A percentile compares a stretch with the other conserved stretches of the same genome.
phyloP scores from a whole-genome alignment of 2,888 invertebrate genomes.

The Tromatobia lineatoria region DNA sequence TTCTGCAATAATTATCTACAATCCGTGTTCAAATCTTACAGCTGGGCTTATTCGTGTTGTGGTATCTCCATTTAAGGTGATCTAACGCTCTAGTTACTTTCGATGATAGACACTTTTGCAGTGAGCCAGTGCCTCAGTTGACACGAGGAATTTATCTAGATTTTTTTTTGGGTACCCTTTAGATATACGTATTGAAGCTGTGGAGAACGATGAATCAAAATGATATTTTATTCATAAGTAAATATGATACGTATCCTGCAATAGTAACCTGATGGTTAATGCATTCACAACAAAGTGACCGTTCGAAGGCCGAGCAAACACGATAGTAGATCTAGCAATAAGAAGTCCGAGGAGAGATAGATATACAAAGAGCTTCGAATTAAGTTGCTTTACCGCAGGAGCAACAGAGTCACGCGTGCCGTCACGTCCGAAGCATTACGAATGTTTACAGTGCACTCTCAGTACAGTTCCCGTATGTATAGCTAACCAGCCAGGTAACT shows the following conservation, averaged over 20 bases:
- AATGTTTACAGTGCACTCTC: slow-evolving; percentile 55
- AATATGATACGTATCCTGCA: neutral
- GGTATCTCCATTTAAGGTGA: neutral
- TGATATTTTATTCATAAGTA: slow-evolving; percentile 9
- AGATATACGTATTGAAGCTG: neutral
- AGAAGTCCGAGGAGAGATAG: neutral
- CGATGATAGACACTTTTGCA: slow-evolving; percentile 34
- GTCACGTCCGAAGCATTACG: slow-evolving; percentile 53
- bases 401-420: slow-evolving; percentile 38
- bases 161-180: neutral
- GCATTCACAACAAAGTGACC: slow-evolving; percentile 3
- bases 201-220: slow-evolving; percentile 19
- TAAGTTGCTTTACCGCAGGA: neutral
- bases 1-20: neutral
- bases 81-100: slow-evolving; percentile 21
- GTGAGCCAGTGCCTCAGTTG: neutral
- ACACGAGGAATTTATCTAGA: neutral
- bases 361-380: slow-evolving; percentile 6
- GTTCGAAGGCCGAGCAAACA: neutral
- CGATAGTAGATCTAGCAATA: neutral
- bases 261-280: neutral
- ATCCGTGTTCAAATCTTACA: neutral
- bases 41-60: neutral
- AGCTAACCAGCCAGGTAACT: slow-evolving; percentile 23
- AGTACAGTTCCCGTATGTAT: neutral